Evolutionary conservation across 2,797 vertebrate genomes (phyloP).

Genomic region (Falco peregrinus): DNA sequence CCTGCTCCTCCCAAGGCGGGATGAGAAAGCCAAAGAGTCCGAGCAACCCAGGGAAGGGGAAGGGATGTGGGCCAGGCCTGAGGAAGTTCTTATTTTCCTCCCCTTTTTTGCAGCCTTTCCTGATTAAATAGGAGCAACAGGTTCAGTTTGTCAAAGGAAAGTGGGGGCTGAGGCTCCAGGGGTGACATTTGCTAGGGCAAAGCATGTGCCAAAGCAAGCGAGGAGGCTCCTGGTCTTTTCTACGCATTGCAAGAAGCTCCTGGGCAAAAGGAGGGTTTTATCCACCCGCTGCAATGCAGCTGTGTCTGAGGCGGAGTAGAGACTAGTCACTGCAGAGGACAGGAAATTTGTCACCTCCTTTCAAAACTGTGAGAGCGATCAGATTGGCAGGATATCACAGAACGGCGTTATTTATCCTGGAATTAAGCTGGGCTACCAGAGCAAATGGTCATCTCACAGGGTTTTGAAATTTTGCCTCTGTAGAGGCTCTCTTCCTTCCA

Average conservation of each 20-base stretch:
- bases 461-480: not conserved
- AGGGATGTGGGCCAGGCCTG: conserved; percentile 31
- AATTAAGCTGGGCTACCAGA: not conserved
- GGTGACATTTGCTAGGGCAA: not conserved
- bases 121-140: not conserved
- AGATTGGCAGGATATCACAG: conserved; percentile 61
- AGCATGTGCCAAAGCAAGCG: fast-evolving
- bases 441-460: not conserved
- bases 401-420: conserved; percentile 20
- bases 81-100: conserved; percentile 46
- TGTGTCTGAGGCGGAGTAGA: not conserved
- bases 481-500: not conserved
- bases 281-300: not conserved
- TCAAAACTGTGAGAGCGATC: not conserved
- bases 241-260: not conserved
- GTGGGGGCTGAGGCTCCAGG: not conserved
- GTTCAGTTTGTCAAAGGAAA: not conserved
- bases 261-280: not conserved
- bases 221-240: not conserved
- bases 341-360: conserved; percentile 63
- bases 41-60: conserved; percentile 5
- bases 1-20: conserved; percentile 37
- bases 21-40: conserved; percentile 28
- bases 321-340: not conserved
- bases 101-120: conserved; percentile 34